Base-by-base conservation (phyloP, 2,888 invertebrate species). In the Eulithis testata region DNA sequence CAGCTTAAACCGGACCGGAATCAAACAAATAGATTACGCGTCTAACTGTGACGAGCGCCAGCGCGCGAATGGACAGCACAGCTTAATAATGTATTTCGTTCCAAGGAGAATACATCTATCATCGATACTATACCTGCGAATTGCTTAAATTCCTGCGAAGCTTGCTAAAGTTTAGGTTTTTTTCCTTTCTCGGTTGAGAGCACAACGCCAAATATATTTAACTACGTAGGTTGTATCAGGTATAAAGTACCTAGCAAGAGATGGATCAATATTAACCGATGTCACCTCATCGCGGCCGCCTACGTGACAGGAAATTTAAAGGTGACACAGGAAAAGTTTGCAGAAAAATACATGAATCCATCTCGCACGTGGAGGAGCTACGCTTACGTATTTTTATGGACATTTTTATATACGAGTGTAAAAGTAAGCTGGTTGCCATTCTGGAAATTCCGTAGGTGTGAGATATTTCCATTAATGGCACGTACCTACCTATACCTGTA, bases 251-350 rank as follows among this genome's bases (percentile, higher is more conserved):
- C 21, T 21, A 14, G 36, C 40, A 36, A 40, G 11, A 51, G 47
- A 14, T 47, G 47, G 56, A 60, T 57, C 65, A 57, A 60, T 65
- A 60, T 61, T 61, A 61, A 49, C 66, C 67, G 65, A 73, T 70
- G 72, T 73, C 70, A 67, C 69, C 49, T 68, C 60, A 65, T 67
- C 68, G 63, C 63, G 66, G 66, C 21, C 45, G 61, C 31, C 40
- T 69, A 74, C 74, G 74, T 73, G 72, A 73, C 63, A 63, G 63
- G 73, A 67, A 68, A 68, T 60, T 68, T 60, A 61, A 70, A 60
- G 63, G 60, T 63, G 56, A 63, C 57, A 44, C 58, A 53, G 65
- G 63, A 70, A 60, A 67, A 52, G 63, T 68, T 60, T 52, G 56
- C 50, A 43, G 60, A 63, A 66, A 70, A 73, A 70, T 65, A 60